A percentile compares a stretch with the other conserved stretches of the same genome.
phyloP scores from a whole-genome alignment of 2,888 invertebrate species.

The Linyphia triangularis region DNA sequence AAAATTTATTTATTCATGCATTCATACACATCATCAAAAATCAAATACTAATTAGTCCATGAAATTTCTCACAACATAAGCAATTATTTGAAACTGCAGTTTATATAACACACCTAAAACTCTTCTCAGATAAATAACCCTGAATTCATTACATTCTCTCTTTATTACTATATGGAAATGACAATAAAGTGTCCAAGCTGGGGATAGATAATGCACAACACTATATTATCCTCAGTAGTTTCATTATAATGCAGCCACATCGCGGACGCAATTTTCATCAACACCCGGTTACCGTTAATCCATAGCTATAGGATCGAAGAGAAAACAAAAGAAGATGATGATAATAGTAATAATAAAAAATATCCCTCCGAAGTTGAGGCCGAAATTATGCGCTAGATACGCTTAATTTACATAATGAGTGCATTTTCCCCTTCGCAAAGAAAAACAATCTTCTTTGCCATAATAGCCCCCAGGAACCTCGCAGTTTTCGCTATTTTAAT shows the following conservation, averaged over 20 bases:
- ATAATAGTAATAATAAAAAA: constrained; percentile 14
- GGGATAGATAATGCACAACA: constrained; percentile 12
- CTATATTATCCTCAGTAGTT: constrained; percentile 3
- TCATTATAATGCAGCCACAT: constrained; percentile 11
- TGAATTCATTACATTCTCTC: no score
- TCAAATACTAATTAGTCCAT: no score
- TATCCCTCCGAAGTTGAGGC: constrained; percentile 8
- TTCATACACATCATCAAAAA: no score
- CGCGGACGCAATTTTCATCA: constrained; percentile 42
- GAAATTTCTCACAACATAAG: no score
- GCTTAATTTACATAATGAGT: constrained; percentile 72
- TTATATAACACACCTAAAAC: no score
- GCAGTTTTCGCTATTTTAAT: constrained; percentile 41
- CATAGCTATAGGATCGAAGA: neutral
- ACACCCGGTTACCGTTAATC: constrained; percentile 44
- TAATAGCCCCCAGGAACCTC: constrained; percentile 49
- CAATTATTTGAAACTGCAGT: no score
- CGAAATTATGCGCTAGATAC: constrained; percentile 60
- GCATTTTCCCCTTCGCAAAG: constrained; percentile 15
- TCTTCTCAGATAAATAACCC: no score
- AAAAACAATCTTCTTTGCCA: constrained; percentile 47
- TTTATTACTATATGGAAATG: no score
- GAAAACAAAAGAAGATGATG: constrained; percentile 21
- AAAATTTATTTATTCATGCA: no score
- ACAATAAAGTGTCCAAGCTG: constrained; percentile 1